Conservation (phyloP, 2,113 vertebrate species). For the Tragelaphus strepsiceros region DNA sequence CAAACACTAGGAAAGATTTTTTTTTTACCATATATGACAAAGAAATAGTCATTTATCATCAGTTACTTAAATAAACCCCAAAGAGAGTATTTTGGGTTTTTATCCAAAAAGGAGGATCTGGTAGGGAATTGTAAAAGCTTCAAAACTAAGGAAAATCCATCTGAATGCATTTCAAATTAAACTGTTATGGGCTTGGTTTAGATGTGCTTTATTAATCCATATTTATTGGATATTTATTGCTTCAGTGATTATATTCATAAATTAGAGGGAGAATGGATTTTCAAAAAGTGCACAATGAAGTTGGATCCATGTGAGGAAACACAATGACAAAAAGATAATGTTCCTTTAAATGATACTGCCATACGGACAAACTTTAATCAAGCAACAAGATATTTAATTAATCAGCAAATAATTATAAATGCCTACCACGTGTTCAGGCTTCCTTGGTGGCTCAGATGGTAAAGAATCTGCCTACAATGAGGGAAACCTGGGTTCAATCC, state of each 20-base stretch:
- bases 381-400: neutral
- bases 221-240: constrained; percentile 15
- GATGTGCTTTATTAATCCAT: neutral
- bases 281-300: neutral
- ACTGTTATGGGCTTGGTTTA: constrained; percentile 11
- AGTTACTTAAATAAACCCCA: constrained; percentile 30
- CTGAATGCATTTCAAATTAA: constrained; percentile 29
- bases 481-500: neutral
- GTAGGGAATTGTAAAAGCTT: constrained; percentile 24
- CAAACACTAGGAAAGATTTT: neutral
- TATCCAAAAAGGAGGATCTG: constrained; percentile 24
- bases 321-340: neutral
- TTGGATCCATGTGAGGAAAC: neutral
- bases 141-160: constrained; percentile 17
- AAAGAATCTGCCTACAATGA: neutral
- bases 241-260: neutral
- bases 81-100: constrained; percentile 9
- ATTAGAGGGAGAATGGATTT: neutral
- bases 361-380: neutral
- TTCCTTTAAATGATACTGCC: neutral
- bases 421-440: neutral
- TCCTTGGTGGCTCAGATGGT: neutral
- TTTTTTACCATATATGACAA: neutral
- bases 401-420: neutral
- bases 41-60: constrained; percentile 10